Conservation (phyloP, 2,113 vertebrate genomes). For the Dissostichus mawsoni region DNA sequence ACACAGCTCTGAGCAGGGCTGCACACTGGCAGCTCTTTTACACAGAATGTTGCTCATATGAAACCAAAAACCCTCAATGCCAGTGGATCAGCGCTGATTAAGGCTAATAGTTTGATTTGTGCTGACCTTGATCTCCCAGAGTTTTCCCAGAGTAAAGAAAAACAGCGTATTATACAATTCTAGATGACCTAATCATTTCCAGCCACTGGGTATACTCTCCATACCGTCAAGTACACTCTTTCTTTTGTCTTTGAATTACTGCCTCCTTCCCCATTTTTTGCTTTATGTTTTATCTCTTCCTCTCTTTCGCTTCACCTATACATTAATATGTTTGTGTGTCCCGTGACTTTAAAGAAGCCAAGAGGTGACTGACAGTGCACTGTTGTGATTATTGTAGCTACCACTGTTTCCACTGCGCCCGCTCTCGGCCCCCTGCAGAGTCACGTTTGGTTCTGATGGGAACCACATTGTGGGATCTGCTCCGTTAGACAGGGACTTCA, state of each 20-base stretch:
- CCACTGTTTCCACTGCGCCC: conserved; percentile 40
- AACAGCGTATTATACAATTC: conserved; percentile 56
- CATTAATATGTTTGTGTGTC: conserved; percentile 23
- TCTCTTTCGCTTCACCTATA: conserved; percentile 11
- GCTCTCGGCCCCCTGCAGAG: conserved; percentile 52
- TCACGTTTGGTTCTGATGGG: conserved; percentile 56
- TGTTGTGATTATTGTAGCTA: conserved; percentile 44
- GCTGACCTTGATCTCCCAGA: conserved; percentile 42
- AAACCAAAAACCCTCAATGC: conserved; percentile 56
- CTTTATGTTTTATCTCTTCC: neutral
- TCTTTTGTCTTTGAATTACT: neutral
- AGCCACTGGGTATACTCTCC: conserved; percentile 42
- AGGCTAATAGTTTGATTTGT: conserved; percentile 50
- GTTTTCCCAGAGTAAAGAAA: conserved; percentile 58
- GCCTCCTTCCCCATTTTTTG: neutral
- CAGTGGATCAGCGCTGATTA: conserved; percentile 60
- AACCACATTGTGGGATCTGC: conserved; percentile 71
- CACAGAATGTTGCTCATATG: conserved; percentile 36
- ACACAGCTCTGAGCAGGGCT: conserved; percentile 26
- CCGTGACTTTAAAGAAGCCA: conserved; percentile 16
- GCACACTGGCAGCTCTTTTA: conserved; percentile 35
- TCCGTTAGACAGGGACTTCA: conserved; percentile 55
- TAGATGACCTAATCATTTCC: conserved; percentile 73
- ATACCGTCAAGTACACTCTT: conserved; percentile 19
- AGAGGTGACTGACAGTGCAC: conserved; percentile 37